Evolutionary conservation across 2,113 vertebrate species (phyloP), one percentile per base, ranked within the genome.

Genomic region (Neolamprologus falcicula): DNA sequence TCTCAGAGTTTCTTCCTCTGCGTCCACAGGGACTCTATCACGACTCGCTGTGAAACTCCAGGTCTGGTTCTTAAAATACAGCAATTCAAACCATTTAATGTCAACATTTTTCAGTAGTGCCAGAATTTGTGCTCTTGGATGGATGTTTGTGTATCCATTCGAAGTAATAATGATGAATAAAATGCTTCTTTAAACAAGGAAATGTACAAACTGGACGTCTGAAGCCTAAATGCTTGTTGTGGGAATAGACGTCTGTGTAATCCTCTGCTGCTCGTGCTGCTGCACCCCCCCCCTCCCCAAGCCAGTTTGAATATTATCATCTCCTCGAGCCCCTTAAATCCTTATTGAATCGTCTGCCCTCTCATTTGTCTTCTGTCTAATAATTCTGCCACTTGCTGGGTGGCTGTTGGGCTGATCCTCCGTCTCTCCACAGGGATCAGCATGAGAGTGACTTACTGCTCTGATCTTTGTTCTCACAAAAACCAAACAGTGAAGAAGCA

Each of bases 281-380:
- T 54, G 45, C 57, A 11, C 24, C 13, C 6, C 54, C 24, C 26
- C 8, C 12, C 28, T 4, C 55, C 11, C 83, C 66, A 66, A 33
- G 83, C 83, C 89, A 83, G 76, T 82, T 82, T 79, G 68, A 91
- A 86, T 92, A 88, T 84, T 80, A 82, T 83, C 86, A 61, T 91
- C 91, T 86, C 87, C 89, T 88, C 54, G 85, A 92, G 91, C 88
- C 53, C 87, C 84, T 76, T 80, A 92, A 92, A 91, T 88, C 93
- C 90, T 93, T 92, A 92, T 92, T 93, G 94, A 95, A 92, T 94
- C 91, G 88, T 90, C 84, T 90, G 82, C 89, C 87, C 33, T 93
- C 88, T 93, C 89, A 50, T 94, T 91, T 94, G 86, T 92, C 91
- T 94, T 90, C 92, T 92, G 83, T 94, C 88, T 92, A 93, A 94